A percentile compares a stretch with the other conserved stretches of the same genome.
These are phyloP conservation scores for Timema cristinae DNA, from an alignment of 2,888 invertebrate genomes.

Conservation along the genomic window DNA sequence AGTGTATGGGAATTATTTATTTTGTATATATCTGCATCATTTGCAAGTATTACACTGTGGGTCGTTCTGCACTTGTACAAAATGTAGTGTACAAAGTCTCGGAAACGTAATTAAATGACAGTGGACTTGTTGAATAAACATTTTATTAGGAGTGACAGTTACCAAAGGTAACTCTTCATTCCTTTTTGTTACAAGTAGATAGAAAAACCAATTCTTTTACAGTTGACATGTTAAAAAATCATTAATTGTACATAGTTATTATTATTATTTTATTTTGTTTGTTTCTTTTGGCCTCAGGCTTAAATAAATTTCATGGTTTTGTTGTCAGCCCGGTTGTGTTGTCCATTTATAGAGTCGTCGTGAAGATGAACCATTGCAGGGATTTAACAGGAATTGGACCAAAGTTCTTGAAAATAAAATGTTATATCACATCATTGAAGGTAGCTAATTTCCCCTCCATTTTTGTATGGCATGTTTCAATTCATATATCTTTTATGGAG, in stretches of 20 bases:
- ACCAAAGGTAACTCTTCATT: conserved; percentile 27
- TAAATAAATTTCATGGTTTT: conserved; percentile 19
- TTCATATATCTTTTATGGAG: background rate
- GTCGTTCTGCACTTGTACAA: conserved; percentile 25
- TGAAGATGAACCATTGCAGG: conserved; percentile 29
- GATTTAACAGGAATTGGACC: conserved; percentile 31
- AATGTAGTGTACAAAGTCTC: conserved; percentile 21
- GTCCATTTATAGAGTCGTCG: conserved; percentile 23
- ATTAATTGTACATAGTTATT: conserved; percentile 29
- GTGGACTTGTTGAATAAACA: conserved; percentile 29
- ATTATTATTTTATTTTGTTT: conserved; percentile 20
- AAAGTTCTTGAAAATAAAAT: conserved; percentile 4
- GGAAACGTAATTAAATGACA: conserved; percentile 14
- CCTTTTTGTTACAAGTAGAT: conserved; percentile 31
- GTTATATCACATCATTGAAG: too few relatives aligned
- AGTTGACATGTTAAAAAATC: conserved; percentile 27
- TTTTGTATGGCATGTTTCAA: conserved; percentile 17
- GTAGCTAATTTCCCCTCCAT: background rate
- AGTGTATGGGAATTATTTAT: conserved; percentile 29
- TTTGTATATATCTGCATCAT: conserved; percentile 30
- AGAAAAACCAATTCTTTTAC: conserved; percentile 27
- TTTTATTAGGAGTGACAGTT: conserved; percentile 28
- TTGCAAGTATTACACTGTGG: conserved; percentile 27
- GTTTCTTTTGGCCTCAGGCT: conserved; percentile 26
- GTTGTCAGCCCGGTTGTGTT: conserved; percentile 20